Conservation (phyloP, 2,797 vertebrate genomes). For the Poeciliopsis paucimaculata region DNA sequence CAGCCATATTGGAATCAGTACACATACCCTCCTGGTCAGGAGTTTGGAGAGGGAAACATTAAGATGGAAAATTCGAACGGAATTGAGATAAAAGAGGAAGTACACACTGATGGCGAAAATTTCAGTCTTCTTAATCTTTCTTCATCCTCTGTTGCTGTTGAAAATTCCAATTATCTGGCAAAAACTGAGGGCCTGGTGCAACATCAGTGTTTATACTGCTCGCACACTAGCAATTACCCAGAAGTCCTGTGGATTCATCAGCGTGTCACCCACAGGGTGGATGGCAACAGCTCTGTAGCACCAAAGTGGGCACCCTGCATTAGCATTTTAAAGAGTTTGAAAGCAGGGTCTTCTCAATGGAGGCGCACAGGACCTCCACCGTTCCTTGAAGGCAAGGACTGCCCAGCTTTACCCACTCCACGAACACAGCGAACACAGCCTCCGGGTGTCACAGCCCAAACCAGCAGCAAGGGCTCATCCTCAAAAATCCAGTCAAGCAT, state of each 20-base stretch:
- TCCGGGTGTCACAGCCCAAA: slow-evolving; percentile 62
- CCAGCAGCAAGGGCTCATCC: slow-evolving; percentile 58
- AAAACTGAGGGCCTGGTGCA: slow-evolving; percentile 82
- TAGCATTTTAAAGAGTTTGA: slow-evolving; percentile 82
- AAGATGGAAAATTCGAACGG: slow-evolving; percentile 46
- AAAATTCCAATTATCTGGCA: slow-evolving; percentile 32
- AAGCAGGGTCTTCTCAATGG: slow-evolving; percentile 80
- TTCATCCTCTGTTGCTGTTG: slow-evolving; percentile 42
- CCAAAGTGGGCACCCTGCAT: slow-evolving; percentile 89
- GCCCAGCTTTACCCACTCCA: slow-evolving; percentile 86
- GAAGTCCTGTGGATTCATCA: slow-evolving; percentile 99
- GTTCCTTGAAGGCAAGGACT: slow-evolving; percentile 92
- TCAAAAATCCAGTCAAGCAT: slow-evolving; percentile 54
- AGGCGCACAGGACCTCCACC: slow-evolving; percentile 95
- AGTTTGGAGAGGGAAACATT: slow-evolving; percentile 50
- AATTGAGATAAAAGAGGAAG: slow-evolving; percentile 56
- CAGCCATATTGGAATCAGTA: slow-evolving; percentile 75
- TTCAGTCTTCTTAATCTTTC: slow-evolving; percentile 78
- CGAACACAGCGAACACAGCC: slow-evolving; percentile 88
- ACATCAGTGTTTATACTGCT: slow-evolving; percentile 93
- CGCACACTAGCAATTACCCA: slow-evolving; percentile 90
- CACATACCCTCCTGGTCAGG: slow-evolving; percentile 60
- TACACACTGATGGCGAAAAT: slow-evolving; percentile 36
- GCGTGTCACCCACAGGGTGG: slow-evolving; percentile 91
- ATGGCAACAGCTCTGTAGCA: slow-evolving; percentile 84